A percentile compares a stretch with the other conserved stretches of the same genome.
Evolutionary conservation across 2,797 vertebrate species (phyloP).

Genomic region (Muraenolepis orangiensis): DNA sequence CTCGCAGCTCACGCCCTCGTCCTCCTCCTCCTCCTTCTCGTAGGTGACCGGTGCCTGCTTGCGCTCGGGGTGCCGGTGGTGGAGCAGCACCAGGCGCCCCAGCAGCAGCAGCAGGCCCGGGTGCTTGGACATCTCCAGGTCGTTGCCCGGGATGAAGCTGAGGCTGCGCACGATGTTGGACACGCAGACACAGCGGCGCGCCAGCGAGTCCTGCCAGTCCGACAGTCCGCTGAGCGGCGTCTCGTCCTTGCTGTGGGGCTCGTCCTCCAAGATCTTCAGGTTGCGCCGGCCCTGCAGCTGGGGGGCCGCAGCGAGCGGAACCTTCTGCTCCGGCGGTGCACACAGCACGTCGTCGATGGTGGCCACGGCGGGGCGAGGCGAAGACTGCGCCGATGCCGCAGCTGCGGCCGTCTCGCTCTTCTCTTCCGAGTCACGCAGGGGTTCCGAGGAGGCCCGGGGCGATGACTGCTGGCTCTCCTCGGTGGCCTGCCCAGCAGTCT

Average conservation of each 20-base stretch:
- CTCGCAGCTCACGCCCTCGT: slow-evolving; percentile 90
- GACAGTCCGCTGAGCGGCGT: slow-evolving; percentile 90
- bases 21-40: slow-evolving; percentile 94
- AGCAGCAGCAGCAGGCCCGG: slow-evolving; percentile 92
- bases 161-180: slow-evolving; percentile 98
- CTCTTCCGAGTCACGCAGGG: not conserved
- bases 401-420: slow-evolving; percentile 15
- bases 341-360: slow-evolving; percentile 89
- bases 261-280: slow-evolving; percentile 91
- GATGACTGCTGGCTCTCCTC: slow-evolving; percentile 44
- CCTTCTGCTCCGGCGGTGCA: slow-evolving; percentile 80
- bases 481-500: slow-evolving; percentile 43
- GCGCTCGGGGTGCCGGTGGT: slow-evolving; percentile 95
- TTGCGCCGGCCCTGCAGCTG: slow-evolving; percentile 81
- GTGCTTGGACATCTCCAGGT: slow-evolving; percentile 97
- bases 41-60: slow-evolving; percentile 95
- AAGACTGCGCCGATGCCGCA: not conserved
- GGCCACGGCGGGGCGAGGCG: slow-evolving; percentile 49
- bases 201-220: slow-evolving; percentile 95
- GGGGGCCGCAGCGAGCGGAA: slow-evolving; percentile 84
- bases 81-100: slow-evolving; percentile 91
- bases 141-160: slow-evolving; percentile 94
- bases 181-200: slow-evolving; percentile 91
- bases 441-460: slow-evolving; percentile 27
- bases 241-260: slow-evolving; percentile 97